These are phyloP conservation scores for Acronicta leporina DNA, from an alignment of 2,888 invertebrate species.

Conservation along the genomic window DNA sequence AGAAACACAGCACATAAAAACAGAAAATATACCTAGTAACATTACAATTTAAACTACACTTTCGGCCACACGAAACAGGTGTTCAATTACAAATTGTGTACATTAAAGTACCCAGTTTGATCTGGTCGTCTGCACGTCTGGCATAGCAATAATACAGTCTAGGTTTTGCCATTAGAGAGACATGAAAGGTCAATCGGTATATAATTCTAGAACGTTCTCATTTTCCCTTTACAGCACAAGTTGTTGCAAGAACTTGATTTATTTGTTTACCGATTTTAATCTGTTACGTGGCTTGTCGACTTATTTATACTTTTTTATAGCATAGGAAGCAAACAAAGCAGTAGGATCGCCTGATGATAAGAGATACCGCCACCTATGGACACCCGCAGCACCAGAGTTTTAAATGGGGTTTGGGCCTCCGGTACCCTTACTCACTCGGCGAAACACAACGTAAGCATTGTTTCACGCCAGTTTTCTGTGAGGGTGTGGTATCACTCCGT, in stretches of 20 bases:
- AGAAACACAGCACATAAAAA: neutral
- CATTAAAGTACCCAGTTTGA: conserved; percentile 30
- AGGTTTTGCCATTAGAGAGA: conserved; percentile 46
- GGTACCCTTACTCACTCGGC: too few relatives aligned
- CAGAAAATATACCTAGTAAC: conserved; percentile 2
- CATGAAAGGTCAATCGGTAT: conserved; percentile 60
- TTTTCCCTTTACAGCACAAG: neutral
- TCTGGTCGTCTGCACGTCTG: conserved; percentile 35
- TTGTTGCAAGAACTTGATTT: conserved; percentile 7
- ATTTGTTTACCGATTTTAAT: conserved; percentile 10
- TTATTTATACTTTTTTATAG: too few relatives aligned
- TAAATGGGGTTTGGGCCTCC: too few relatives aligned
- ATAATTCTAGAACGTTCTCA: conserved; percentile 20
- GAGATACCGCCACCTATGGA: too few relatives aligned
- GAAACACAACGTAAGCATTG: too few relatives aligned
- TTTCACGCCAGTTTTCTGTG: too few relatives aligned
- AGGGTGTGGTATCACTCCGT: too few relatives aligned
- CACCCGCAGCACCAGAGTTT: too few relatives aligned
- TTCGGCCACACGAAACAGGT: conserved; percentile 32
- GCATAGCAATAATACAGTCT: conserved; percentile 53
- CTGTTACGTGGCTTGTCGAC: too few relatives aligned
- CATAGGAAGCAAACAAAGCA: too few relatives aligned
- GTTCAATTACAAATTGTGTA: conserved; percentile 44
- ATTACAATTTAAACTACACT: conserved; percentile 9
- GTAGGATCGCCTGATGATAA: too few relatives aligned